phyloP scores from a whole-genome alignment of 1,140 invertebrate genomes.

The Catajapyx aquilonaris region DNA sequence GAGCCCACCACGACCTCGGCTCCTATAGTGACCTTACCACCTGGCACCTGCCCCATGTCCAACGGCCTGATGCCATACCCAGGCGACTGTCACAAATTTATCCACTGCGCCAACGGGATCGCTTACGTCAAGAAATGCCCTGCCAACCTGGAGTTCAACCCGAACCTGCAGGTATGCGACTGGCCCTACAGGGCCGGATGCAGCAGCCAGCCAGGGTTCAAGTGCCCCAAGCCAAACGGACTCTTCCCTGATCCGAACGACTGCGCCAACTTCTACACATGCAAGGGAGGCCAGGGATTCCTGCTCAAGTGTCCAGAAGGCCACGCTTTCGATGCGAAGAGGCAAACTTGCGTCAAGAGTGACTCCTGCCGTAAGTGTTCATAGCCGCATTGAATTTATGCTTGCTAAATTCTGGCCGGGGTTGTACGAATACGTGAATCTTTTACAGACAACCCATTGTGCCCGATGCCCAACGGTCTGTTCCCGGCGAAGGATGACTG shows the following conservation, averaged over 20 bases:
- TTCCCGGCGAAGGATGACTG: not conserved
- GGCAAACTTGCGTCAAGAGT: not conserved
- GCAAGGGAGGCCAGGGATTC: not conserved
- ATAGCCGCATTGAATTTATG: too few species aligned
- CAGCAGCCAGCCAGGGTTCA: not conserved
- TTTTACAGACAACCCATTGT: too few species aligned
- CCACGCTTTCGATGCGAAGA: not conserved
- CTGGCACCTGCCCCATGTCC: too few species aligned
- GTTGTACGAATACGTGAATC: too few species aligned
- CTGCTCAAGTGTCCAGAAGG: not conserved
- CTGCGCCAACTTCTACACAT: not conserved
- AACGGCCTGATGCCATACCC: conserved; percentile 7
- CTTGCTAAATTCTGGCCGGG: too few species aligned
- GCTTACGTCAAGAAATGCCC: conserved; percentile 10
- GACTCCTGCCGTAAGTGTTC: too few species aligned
- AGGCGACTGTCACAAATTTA: conserved; percentile 9
- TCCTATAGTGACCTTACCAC: too few species aligned
- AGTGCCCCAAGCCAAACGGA: not conserved
- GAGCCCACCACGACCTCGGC: not conserved
- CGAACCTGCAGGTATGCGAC: conserved; percentile 12
- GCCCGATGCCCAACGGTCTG: not conserved
- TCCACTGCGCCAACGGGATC: conserved; percentile 9
- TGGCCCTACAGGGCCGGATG: conserved; percentile 11
- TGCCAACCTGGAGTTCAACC: conserved; percentile 12
- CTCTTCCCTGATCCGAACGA: not conserved